A percentile compares a stretch with the other conserved stretches of the same genome.
Evolutionary conservation across 1,140 invertebrate species (phyloP).

Genomic region (Brachionus calyciflorus): DNA sequence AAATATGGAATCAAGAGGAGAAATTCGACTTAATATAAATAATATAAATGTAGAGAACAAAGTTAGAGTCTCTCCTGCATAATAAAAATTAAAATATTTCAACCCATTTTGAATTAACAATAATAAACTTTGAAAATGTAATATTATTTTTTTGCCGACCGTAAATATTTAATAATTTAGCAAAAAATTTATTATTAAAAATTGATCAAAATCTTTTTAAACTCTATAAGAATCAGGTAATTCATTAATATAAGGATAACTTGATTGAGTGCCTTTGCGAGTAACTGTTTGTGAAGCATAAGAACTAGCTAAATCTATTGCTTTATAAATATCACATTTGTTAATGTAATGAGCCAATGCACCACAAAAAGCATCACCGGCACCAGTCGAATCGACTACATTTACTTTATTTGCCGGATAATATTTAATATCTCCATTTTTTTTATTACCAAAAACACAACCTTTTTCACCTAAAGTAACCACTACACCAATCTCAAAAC

Average conservation of each 20-base stretch:
- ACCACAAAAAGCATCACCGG: conserved; percentile 89
- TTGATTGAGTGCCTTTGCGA: conserved; percentile 76
- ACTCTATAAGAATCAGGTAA: conserved; percentile 51
- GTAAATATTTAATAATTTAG: too few species aligned
- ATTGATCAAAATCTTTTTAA: not conserved
- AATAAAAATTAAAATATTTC: too few species aligned
- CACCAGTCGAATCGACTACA: conserved; percentile 63
- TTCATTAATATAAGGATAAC: conserved; percentile 68
- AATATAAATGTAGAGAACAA: too few species aligned
- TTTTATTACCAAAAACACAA: conserved; percentile 35
- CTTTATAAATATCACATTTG: conserved; percentile 65
- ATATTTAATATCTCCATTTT: conserved; percentile 23
- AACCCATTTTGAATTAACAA: too few species aligned
- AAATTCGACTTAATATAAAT: too few species aligned
- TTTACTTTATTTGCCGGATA: conserved; percentile 15
- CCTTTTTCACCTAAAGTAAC: conserved; percentile 44
- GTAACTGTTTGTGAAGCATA: conserved; percentile 75
- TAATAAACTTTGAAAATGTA: too few species aligned
- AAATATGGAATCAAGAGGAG: too few species aligned
- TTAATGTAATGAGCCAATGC: conserved; percentile 74
- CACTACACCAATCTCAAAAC: conserved; percentile 43
- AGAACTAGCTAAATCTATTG: conserved; percentile 70
- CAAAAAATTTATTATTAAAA: too few species aligned
- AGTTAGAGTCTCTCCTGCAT: too few species aligned
- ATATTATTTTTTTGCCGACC: too few species aligned